Evolutionary conservation across 92 coral and sea anemone species (phyloP).

Genomic region (Heteractis magnifica): DNA sequence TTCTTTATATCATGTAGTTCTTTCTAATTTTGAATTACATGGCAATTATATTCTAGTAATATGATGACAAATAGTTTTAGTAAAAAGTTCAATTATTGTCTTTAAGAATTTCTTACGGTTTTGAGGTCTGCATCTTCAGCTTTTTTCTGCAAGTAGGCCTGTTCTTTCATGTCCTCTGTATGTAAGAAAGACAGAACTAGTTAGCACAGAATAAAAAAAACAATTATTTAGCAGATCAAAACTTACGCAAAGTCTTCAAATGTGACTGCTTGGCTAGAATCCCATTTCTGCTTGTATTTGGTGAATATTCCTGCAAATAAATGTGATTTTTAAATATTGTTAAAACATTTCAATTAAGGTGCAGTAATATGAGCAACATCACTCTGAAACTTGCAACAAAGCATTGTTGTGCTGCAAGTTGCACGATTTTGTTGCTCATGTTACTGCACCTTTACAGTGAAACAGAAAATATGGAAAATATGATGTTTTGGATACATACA

Average conservation of each 20-base stretch:
- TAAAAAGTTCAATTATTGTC: neutral
- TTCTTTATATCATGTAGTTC: too few relatives aligned
- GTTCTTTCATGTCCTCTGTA: slow-evolving; percentile 62
- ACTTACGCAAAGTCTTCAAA: slow-evolving; percentile 75
- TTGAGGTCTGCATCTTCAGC: slow-evolving; percentile 60
- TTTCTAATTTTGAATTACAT: too few relatives aligned
- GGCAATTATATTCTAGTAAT: too few relatives aligned
- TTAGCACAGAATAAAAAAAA: neutral
- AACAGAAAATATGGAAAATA: neutral
- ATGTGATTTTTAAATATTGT: neutral
- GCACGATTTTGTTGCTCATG: too few relatives aligned
- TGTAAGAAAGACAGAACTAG: neutral
- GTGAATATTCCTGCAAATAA: slow-evolving; percentile 43
- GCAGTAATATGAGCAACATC: too few relatives aligned
- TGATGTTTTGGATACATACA: neutral
- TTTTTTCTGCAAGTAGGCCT: slow-evolving; percentile 32
- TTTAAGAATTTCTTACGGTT: slow-evolving; percentile 29
- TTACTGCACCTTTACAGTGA: too few relatives aligned
- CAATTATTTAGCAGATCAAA: neutral
- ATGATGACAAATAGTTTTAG: too few relatives aligned
- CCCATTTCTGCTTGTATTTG: slow-evolving; percentile 40
- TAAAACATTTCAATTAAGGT: too few relatives aligned
- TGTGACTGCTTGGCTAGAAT: slow-evolving; percentile 58
- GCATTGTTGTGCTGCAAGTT: too few relatives aligned
- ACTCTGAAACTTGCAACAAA: too few relatives aligned